Evolutionary conservation across 2,797 vertebrate genomes (phyloP).

Genomic region (Hemibagrus guttatus): DNA sequence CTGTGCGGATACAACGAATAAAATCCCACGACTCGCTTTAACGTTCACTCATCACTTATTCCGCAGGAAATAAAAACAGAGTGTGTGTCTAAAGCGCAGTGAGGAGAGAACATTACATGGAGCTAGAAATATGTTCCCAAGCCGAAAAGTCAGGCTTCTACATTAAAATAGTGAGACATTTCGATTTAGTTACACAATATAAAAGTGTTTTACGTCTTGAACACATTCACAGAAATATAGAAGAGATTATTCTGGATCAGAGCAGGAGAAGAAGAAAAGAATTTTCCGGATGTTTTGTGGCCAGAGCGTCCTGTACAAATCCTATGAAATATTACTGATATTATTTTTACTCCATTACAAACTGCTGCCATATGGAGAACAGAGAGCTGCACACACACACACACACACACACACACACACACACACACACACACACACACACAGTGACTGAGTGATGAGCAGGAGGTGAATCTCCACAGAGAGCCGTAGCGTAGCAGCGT

Average conservation of each 20-base stretch:
- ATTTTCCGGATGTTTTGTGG: not conserved
- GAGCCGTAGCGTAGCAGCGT: not conserved
- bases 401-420: not conserved
- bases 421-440: not conserved
- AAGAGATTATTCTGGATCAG: not conserved
- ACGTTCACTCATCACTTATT: not conserved
- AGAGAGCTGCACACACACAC: not conserved
- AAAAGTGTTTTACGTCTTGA: not conserved
- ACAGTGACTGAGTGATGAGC: not conserved
- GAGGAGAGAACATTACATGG: not conserved
- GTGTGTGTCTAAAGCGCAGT: not conserved
- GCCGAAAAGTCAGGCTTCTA: not conserved
- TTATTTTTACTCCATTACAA: not conserved
- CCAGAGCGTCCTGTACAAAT: not conserved
- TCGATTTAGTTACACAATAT: not conserved
- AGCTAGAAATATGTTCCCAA: not conserved
- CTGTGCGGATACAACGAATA: not conserved
- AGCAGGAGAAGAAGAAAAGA: not conserved
- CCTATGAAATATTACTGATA: not conserved
- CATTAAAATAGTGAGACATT: not conserved
- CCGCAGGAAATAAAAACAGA: not conserved
- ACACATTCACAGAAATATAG: not conserved
- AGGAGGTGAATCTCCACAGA: not conserved
- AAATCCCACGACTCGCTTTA: not conserved
- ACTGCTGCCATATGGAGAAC: slow-evolving; percentile 6